Conservation (phyloP, 2,888 invertebrate genomes). For the Bombyx huttoni region DNA sequence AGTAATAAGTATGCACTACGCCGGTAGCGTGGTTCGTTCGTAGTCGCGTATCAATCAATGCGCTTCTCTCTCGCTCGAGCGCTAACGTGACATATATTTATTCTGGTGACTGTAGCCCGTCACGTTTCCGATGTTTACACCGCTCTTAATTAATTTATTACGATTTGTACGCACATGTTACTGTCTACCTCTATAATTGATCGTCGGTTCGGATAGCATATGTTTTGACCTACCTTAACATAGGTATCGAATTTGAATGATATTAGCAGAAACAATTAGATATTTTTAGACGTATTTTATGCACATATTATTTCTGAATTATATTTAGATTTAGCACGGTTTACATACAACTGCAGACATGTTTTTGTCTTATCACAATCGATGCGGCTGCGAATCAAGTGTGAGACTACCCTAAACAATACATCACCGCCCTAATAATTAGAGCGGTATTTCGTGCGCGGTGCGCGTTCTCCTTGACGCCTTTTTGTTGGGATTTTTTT, state of each 20-base stretch:
- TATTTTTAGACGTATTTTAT: too few relatives aligned
- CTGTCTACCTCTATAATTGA: not conserved
- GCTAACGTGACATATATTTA: constrained; percentile 65
- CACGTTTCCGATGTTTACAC: constrained; percentile 20
- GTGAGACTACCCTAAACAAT: constrained; percentile 32
- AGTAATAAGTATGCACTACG: not conserved
- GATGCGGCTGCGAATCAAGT: not conserved
- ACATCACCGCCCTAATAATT: constrained; percentile 51
- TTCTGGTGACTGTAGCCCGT: constrained; percentile 35
- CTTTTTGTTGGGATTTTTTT: constrained; percentile 59
- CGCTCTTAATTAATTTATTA: not conserved
- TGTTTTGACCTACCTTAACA: not conserved
- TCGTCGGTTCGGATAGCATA: not conserved
- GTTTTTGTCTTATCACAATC: constrained; percentile 1
- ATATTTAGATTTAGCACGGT: not conserved
- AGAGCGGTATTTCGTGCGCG: constrained; percentile 34
- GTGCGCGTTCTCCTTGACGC: constrained; percentile 45
- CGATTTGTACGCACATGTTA: not conserved
- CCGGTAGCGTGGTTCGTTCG: constrained; percentile 20
- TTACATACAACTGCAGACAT: not conserved
- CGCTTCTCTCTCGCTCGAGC: constrained; percentile 27
- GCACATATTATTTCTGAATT: not conserved
- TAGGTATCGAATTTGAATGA: not conserved
- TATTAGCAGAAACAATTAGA: too few relatives aligned
- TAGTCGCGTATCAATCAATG: constrained; percentile 52